Evolutionary conservation across 2,888 invertebrate genomes (phyloP).

Genomic region (Cerastis rubricosa): DNA sequence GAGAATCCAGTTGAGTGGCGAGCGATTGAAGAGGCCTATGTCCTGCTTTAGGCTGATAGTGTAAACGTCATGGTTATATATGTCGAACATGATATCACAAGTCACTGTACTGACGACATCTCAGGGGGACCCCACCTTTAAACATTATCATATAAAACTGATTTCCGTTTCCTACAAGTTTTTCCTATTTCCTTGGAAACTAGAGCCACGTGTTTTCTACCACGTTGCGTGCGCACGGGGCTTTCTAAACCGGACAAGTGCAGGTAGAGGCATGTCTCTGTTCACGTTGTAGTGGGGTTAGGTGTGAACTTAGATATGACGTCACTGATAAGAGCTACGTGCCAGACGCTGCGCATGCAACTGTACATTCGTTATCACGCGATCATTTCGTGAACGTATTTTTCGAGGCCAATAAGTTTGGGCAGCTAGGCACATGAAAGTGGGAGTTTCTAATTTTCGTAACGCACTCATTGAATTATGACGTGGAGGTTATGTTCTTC

Average conservation of each 20-base stretch:
- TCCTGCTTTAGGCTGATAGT: no score
- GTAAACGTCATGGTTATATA: no score
- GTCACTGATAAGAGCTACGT: conserved; percentile 49
- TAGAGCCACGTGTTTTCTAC: conserved; percentile 15
- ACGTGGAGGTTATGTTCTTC: not conserved
- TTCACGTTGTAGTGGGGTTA: not conserved
- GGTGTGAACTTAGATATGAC: conserved; percentile 37
- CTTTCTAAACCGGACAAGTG: conserved; percentile 41
- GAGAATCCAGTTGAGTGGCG: no score
- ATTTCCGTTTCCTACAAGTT: conserved; percentile 46
- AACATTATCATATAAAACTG: not conserved
- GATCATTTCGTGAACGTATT: conserved; percentile 26
- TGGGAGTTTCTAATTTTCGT: not conserved
- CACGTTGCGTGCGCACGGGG: conserved; percentile 24
- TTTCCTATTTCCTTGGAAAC: conserved; percentile 54
- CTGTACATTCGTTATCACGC: conserved; percentile 28
- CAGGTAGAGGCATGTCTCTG: conserved; percentile 15
- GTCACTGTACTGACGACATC: not conserved
- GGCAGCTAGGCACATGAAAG: not conserved
- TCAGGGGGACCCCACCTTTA: conserved; percentile 35
- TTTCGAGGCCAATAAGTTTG: conserved; percentile 25
- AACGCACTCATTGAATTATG: not conserved
- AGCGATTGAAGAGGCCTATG: no score
- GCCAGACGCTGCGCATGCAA: conserved; percentile 31
- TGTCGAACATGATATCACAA: not conserved